Percentiles rank a stretch among this genome's conserved stretches.
phyloP scores from a whole-genome alignment of 1,140 invertebrate genomes.

The Aphelinus certus region DNA sequence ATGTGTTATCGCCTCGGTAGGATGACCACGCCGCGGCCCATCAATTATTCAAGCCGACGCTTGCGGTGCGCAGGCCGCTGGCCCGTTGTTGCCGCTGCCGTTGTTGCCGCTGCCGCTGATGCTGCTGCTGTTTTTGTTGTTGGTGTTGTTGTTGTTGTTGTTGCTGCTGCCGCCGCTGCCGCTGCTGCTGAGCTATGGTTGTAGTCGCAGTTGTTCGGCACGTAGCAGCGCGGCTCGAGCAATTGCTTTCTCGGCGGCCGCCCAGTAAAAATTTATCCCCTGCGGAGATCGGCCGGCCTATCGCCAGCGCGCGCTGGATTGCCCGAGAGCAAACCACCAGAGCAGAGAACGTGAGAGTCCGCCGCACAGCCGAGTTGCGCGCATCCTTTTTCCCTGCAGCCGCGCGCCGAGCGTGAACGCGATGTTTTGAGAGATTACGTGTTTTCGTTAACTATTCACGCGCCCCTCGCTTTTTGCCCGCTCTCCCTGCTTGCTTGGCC shows the following conservation, averaged over 20 bases:
- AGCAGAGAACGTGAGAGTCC: neutral
- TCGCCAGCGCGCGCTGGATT: slow-evolving; percentile 38
- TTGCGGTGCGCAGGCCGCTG: neutral
- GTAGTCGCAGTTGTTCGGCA: slow-evolving; percentile 36
- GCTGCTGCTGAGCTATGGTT: slow-evolving; percentile 7
- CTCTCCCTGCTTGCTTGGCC: too few species aligned
- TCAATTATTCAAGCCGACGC: too few species aligned
- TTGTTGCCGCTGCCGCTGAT: neutral
- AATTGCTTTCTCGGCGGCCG: slow-evolving; percentile 46
- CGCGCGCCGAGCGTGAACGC: too few species aligned
- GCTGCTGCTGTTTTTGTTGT: too few species aligned
- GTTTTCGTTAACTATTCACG: too few species aligned
- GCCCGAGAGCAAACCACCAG: slow-evolving; percentile 33
- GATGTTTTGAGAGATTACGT: too few species aligned
- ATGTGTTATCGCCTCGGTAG: slow-evolving; percentile 40
- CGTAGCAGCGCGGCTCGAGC: slow-evolving; percentile 41
- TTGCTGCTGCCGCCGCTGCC: neutral
- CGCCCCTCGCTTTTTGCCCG: too few species aligned
- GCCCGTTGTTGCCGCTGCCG: slow-evolving; percentile 22
- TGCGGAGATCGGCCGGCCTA: slow-evolving; percentile 24
- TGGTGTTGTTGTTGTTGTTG: too few species aligned
- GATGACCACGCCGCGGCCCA: slow-evolving; percentile 22
- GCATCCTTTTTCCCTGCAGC: neutral
- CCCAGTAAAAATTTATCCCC: slow-evolving; percentile 49
- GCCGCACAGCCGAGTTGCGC: neutral